Evolutionary conservation across 2,888 invertebrate genomes (phyloP).

Genomic region (Hirtodrosophila duncani): DNA sequence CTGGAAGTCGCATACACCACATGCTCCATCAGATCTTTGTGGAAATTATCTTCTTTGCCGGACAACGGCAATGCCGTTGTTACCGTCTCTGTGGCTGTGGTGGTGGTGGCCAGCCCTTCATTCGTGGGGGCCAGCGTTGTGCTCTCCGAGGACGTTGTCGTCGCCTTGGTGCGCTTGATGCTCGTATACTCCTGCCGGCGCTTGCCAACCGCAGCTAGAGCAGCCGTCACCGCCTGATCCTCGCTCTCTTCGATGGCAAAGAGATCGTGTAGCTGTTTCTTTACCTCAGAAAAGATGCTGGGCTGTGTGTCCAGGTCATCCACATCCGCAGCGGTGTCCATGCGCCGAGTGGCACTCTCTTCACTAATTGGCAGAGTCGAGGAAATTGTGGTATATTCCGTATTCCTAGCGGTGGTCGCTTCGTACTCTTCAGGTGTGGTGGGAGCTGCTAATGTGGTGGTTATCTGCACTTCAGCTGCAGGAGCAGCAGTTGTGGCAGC

Average conservation of each 20-base stretch:
- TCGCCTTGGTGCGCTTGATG: constrained; percentile 70
- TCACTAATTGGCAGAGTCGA: constrained; percentile 47
- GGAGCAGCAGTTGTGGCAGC: constrained; percentile 18
- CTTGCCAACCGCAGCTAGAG: constrained; percentile 62
- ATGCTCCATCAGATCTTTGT: constrained; percentile 77
- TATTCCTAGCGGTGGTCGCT: constrained; percentile 41
- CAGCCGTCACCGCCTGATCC: constrained; percentile 67
- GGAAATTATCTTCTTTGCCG: constrained; percentile 64
- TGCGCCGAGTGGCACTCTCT: constrained; percentile 73
- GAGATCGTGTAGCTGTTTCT: constrained; percentile 75
- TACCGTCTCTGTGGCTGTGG: constrained; percentile 38
- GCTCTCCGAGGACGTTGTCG: constrained; percentile 56
- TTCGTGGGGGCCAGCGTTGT: constrained; percentile 33
- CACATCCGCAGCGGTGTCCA: constrained; percentile 62
- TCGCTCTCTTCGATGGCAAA: constrained; percentile 74
- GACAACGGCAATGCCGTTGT: constrained; percentile 1
- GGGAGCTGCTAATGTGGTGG: constrained; percentile 76
- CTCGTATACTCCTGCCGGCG: constrained; percentile 76
- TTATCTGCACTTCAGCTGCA: constrained; percentile 60
- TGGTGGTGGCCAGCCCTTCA: constrained; percentile 34
- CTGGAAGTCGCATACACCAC: constrained; percentile 81
- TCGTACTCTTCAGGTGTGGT: constrained; percentile 57
- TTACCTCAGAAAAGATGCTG: constrained; percentile 77
- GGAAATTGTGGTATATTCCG: constrained; percentile 48
- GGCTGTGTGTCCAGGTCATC: constrained; percentile 76